Percentiles rank a stretch among this genome's conserved stretches.
These are phyloP conservation scores for Chaitophorus viminalis DNA, from an alignment of 2,888 invertebrate genomes.

Conservation along the genomic window DNA sequence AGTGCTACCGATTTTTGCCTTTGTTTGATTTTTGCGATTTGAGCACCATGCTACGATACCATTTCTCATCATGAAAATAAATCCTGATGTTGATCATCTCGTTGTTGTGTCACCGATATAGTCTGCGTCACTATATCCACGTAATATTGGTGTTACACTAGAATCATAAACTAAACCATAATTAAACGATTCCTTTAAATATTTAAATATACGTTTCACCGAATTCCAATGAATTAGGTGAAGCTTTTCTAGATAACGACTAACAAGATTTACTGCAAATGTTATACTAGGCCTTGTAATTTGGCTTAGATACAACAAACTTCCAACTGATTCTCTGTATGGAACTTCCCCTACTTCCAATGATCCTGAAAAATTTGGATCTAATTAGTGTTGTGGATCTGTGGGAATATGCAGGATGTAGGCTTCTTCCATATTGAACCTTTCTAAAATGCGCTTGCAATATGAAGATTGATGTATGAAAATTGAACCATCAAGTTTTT, in stretches of 20 bases:
- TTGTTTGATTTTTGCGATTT: too few species aligned
- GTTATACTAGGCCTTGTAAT: slow-evolving; percentile 8
- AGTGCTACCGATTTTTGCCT: slow-evolving; percentile 2
- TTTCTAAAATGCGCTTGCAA: slow-evolving; percentile 55
- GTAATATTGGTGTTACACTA: slow-evolving; percentile 41
- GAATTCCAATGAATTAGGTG: not conserved
- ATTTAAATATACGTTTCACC: slow-evolving; percentile 33
- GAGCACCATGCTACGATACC: slow-evolving; percentile 25
- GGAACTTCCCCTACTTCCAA: not conserved
- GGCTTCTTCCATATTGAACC: slow-evolving; percentile 61
- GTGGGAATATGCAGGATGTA: slow-evolving; percentile 56
- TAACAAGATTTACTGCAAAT: not conserved
- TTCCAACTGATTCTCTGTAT: slow-evolving; percentile 31
- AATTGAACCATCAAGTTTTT: slow-evolving; percentile 49
- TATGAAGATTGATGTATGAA: slow-evolving; percentile 60
- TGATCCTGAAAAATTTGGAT: not conserved
- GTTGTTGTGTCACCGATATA: slow-evolving; percentile 63
- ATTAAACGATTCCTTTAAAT: slow-evolving; percentile 40
- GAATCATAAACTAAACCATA: not conserved
- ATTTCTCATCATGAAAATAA: not conserved
- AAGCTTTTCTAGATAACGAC: not conserved
- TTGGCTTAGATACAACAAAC: not conserved
- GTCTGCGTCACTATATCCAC: slow-evolving; percentile 64
- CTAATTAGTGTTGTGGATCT: slow-evolving; percentile 27
- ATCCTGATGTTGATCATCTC: slow-evolving; percentile 60